phyloP scores from a whole-genome alignment of 2,113 vertebrate genomes.

The Porphyrio hochstetteri region DNA sequence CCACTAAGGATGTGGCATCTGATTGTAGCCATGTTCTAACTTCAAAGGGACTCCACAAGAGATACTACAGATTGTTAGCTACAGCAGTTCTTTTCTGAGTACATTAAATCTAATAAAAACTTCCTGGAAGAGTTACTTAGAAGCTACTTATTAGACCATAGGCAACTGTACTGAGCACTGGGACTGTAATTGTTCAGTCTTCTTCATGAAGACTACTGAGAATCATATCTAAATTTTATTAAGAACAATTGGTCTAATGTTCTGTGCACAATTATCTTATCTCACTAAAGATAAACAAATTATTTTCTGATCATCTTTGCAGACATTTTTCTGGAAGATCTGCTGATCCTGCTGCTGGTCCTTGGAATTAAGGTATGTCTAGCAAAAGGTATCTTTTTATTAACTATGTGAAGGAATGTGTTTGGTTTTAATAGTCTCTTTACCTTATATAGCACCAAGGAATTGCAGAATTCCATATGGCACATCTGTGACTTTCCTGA shows the following conservation, averaged over 20 bases:
- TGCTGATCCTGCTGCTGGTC: not conserved
- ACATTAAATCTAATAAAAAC: not conserved
- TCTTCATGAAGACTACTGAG: not conserved
- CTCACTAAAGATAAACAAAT: not conserved
- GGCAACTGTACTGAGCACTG: not conserved
- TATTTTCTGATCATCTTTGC: not conserved
- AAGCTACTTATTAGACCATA: not conserved
- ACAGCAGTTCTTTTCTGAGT: not conserved
- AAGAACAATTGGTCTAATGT: not conserved
- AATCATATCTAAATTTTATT: not conserved
- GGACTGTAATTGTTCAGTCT: not conserved
- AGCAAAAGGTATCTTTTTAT: not conserved
- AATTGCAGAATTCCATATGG: not conserved
- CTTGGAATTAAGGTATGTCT: not conserved
- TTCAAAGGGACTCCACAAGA: not conserved
- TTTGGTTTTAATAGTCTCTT: not conserved
- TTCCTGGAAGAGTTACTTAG: not conserved
- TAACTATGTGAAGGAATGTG: not conserved
- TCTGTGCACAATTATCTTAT: not conserved
- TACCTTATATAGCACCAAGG: not conserved
- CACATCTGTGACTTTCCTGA: not conserved
- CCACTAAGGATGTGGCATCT: not conserved
- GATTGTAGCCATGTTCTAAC: not conserved
- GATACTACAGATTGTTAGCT: not conserved
- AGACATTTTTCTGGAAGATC: not conserved